These are phyloP conservation scores for Phyllostomus hastatus DNA, from an alignment of 2,113 vertebrate species.

Conservation along the genomic window DNA sequence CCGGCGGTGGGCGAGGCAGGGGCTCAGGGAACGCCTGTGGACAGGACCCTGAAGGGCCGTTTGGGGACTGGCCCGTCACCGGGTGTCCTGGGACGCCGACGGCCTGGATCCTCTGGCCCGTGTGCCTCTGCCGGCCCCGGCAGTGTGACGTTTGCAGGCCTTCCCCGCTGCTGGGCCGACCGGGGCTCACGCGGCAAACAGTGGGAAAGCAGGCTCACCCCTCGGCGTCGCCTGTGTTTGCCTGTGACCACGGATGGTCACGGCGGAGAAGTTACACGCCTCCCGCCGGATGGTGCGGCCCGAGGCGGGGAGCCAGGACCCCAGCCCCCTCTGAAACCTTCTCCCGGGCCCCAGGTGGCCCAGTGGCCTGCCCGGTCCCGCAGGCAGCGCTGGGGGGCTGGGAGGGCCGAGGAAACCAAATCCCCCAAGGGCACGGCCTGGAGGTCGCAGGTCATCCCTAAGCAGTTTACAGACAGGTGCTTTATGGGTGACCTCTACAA, in stretches of 20 bases:
- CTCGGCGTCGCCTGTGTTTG: accelerated
- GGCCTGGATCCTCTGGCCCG: accelerated
- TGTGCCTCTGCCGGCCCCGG: background rate
- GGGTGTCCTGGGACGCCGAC: background rate
- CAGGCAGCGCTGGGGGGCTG: background rate
- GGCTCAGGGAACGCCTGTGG: background rate
- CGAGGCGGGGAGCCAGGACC: accelerated
- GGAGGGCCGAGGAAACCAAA: background rate
- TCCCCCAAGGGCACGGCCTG: background rate
- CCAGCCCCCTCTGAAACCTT: background rate
- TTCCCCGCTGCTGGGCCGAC: accelerated
- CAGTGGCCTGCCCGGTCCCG: accelerated
- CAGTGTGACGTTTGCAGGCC: accelerated
- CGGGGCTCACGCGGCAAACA: accelerated
- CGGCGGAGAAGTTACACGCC: background rate
- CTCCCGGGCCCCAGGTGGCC: background rate
- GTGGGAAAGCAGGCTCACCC: accelerated
- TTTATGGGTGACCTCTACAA: background rate
- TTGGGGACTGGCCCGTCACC: too few species aligned
- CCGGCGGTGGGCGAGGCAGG: accelerated
- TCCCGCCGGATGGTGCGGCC: background rate
- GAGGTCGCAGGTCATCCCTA: background rate
- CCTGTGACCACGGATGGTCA: accelerated
- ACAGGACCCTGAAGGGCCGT: accelerated
- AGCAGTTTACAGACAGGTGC: background rate